These are phyloP conservation scores for Ischnus inquisitorius DNA, from an alignment of 2,888 invertebrate species.

Conservation along the genomic window DNA sequence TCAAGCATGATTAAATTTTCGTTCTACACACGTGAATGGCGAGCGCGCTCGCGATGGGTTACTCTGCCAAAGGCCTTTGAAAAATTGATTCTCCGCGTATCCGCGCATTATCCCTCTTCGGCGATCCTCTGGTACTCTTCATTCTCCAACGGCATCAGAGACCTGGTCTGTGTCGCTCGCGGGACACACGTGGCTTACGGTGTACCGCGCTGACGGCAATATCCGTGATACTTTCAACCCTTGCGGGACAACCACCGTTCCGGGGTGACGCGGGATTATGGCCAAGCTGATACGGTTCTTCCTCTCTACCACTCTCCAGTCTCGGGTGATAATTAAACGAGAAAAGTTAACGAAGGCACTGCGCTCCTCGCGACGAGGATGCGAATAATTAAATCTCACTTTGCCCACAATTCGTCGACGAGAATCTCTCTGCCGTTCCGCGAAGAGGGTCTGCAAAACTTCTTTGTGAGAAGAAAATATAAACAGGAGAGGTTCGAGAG, in stretches of 20 bases:
- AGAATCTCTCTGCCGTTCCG: neutral
- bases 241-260: neutral
- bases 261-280: neutral
- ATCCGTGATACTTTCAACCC: neutral
- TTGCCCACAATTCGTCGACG: constrained; percentile 27
- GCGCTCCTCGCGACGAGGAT: constrained; percentile 34
- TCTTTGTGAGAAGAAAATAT: neutral
- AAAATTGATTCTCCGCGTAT: constrained; percentile 44
- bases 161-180: neutral
- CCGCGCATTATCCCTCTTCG: constrained; percentile 6
- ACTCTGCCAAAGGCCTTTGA: constrained; percentile 37
- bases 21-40: neutral
- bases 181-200: neutral
- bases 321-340: constrained; percentile 47
- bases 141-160: neutral
- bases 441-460: neutral
- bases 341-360: constrained; percentile 44
- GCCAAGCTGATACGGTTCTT: constrained; percentile 13
- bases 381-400: constrained; percentile 65
- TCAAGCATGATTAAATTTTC: constrained; percentile 36
- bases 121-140: constrained; percentile 17
- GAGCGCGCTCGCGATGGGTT: neutral
- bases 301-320: neutral
- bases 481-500: neutral
- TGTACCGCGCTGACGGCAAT: neutral